Percentiles rank a stretch among this genome's conserved stretches.
Conservation (phyloP, 1,140 invertebrate species). For the Thalassaphorura encarpata region DNA sequence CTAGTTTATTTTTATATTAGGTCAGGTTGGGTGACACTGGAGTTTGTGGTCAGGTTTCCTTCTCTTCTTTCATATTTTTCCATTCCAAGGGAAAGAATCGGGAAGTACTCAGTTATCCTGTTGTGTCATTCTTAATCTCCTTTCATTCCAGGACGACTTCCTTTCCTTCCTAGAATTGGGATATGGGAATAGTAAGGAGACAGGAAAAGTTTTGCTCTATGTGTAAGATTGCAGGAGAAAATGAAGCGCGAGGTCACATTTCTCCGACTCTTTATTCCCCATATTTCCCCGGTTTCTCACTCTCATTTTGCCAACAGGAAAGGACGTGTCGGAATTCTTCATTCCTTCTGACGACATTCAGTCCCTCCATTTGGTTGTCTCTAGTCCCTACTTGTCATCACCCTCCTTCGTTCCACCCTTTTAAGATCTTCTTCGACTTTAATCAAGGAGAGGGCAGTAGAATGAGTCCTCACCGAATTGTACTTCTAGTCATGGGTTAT, state of each 20-base stretch:
- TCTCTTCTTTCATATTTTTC: conserved; percentile 2
- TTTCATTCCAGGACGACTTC: conserved; percentile 15
- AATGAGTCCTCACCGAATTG: too few relatives aligned
- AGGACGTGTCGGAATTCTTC: conserved; percentile 4
- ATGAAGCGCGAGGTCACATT: not conserved
- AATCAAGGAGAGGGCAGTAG: too few relatives aligned
- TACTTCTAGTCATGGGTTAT: too few relatives aligned
- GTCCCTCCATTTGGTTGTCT: too few relatives aligned
- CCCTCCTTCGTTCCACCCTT: too few relatives aligned
- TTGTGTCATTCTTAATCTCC: conserved; percentile 30
- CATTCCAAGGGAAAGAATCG: too few relatives aligned
- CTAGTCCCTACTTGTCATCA: too few relatives aligned
- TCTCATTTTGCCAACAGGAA: not conserved
- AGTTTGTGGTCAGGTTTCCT: conserved; percentile 12
- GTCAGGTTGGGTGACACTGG: too few relatives aligned
- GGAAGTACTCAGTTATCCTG: too few relatives aligned
- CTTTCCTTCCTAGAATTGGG: not conserved
- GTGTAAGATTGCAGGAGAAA: not conserved
- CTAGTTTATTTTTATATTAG: too few relatives aligned
- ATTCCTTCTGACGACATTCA: too few relatives aligned
- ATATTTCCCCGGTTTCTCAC: not conserved
- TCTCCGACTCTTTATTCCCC: not conserved
- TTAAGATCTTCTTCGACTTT: too few relatives aligned
- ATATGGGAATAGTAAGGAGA: not conserved
- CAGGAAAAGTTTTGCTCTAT: not conserved